Conservation (phyloP, 2,113 vertebrate genomes). For the Amphilophus citrinellus region DNA sequence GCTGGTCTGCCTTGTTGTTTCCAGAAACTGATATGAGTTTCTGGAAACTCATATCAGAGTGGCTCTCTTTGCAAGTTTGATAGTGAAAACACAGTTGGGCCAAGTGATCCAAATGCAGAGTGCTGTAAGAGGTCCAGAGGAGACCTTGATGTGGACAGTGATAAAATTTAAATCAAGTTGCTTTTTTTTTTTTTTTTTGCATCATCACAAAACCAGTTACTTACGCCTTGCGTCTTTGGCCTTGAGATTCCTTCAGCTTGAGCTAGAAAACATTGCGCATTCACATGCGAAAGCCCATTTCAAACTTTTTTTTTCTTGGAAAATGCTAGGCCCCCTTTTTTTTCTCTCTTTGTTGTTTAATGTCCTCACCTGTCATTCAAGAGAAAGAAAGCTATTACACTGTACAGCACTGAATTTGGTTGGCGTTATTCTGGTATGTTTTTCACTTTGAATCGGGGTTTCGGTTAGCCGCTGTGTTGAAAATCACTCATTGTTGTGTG, state of each 20-base stretch:
- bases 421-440: conserved; percentile 43
- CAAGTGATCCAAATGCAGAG: no score
- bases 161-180: no score
- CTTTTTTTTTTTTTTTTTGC: neutral
- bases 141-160: no score
- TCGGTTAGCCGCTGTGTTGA: conserved; percentile 60
- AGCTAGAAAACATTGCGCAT: neutral
- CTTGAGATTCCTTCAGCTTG: neutral
- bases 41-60: no score
- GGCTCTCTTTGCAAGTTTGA: no score
- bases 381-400: conserved; percentile 32
- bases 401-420: conserved; percentile 23
- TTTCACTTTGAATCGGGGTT: conserved; percentile 48
- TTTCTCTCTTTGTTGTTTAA: conserved; percentile 5
- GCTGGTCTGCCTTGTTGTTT: no score
- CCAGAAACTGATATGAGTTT: no score
- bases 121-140: no score
- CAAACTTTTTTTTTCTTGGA: neutral
- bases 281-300: neutral
- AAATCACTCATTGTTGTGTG: conserved; percentile 75
- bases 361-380: conserved; percentile 8
- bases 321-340: neutral
- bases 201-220: neutral
- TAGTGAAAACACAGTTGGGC: no score
- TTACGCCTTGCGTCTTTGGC: neutral